Evolutionary conservation across 2,113 vertebrate genomes (phyloP), one percentile per base, ranked within the genome.

Genomic region (Xerus inauris): DNA sequence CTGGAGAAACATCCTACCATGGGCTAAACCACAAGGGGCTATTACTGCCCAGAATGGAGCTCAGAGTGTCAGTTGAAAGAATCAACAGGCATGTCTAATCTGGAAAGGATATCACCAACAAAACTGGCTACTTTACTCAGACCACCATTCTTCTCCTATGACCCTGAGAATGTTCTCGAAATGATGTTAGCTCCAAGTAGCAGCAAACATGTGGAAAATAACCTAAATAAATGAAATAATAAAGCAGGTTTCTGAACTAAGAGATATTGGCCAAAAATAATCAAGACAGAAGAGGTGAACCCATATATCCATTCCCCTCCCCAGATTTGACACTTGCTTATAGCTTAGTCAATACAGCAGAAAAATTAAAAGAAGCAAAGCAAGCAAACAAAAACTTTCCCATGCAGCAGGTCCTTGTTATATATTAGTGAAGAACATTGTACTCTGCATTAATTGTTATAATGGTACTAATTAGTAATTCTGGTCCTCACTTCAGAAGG

Each of bases 381-480:
- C 22, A 92, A 90, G 28, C 83, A 90, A 94, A 73, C 6, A 19
- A 94, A 77, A 79, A 19, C 9, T 28, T 84, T 42, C 3, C 8
- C 95, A n/a, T 94, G 92, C 87, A 90, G 75, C 87, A 57, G 88
- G 40, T 51, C 98, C 95, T 97, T 96, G 38, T 69, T 96, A 87
- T 90, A 81, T 91, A 94, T 97, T 96, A 94, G 93, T 95, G 87
- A 96, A 98, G 96, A 98, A 97, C 95, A 97, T 96, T 98, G 95
- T 94, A 69, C 94, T 97, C 95, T 96, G 94, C 93, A 95, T 97
- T 97, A 98, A 98, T 75, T 97, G 95, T 96, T 97, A 93, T 97
- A 98, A 98, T 86, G 95, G 94, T 97, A 94, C 96, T 98, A 95
- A 87, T 94, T 97, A 98, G 94, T 94, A 98, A 98, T 97, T 98